A percentile compares a stretch with the other conserved stretches of the same genome.
phyloP scores from a whole-genome alignment of 2,113 vertebrate species.

The Oryzias curvinotus region DNA sequence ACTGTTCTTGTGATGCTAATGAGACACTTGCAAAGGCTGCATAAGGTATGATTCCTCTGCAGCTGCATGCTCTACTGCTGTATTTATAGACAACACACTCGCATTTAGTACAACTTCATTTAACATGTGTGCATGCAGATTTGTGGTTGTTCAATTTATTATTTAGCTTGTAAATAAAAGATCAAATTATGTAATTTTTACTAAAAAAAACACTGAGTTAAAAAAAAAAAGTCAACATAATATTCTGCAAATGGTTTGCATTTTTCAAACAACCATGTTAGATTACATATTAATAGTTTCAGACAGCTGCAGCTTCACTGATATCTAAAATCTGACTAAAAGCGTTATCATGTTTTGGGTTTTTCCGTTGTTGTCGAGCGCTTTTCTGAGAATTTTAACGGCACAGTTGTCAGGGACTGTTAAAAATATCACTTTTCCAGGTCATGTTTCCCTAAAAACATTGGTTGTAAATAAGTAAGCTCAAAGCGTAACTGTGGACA shows the following conservation, averaged over 20 bases:
- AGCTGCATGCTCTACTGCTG: conserved; percentile 31
- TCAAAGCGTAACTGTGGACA: conserved; percentile 32
- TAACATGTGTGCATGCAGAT: conserved; percentile 13
- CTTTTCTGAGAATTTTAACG: conserved; percentile 23
- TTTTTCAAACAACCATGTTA: conserved; percentile 15
- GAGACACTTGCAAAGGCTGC: conserved; percentile 17
- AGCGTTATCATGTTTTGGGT: conserved; percentile 50
- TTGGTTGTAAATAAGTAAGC: conserved; percentile 44
- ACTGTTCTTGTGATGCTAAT: conserved; percentile 22
- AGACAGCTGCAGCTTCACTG: conserved; percentile 23
- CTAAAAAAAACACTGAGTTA: conserved; percentile 6
- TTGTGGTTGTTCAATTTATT: conserved; percentile 13
- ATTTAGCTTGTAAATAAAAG: conserved; percentile 16
- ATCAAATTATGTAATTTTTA: conserved; percentile 6
- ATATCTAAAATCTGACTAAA: conserved; percentile 35
- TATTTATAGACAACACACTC: background rate
- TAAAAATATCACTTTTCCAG: conserved; percentile 37
- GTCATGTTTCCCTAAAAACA: conserved; percentile 38
- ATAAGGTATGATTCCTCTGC: conserved; percentile 25
- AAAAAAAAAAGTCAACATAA: conserved; percentile 15
- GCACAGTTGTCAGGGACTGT: conserved; percentile 19
- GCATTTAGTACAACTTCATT: conserved; percentile 1
- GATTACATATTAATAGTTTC: conserved; percentile 51
- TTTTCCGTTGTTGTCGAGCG: background rate
- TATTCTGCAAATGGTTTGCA: conserved; percentile 24